These are phyloP conservation scores for Rattus rattus DNA, from an alignment of 2,113 vertebrate genomes.

Conservation along the genomic window DNA sequence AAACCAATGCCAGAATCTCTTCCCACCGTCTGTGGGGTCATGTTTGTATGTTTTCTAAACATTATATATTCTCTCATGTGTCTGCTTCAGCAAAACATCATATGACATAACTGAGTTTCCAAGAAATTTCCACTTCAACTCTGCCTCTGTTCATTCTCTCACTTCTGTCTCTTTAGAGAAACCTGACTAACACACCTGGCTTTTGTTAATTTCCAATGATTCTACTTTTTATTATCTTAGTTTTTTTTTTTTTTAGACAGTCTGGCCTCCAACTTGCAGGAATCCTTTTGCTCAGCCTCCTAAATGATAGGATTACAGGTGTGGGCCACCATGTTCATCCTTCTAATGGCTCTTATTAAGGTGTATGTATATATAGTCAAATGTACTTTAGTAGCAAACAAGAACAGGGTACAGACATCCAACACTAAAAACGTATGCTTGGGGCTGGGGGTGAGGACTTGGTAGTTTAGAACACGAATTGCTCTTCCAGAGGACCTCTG, in stretches of 20 bases:
- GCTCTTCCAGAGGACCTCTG: neutral
- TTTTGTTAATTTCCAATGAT: conserved; percentile 7
- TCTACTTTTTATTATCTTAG: neutral
- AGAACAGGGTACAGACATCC: conserved; percentile 92
- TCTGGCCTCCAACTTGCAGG: neutral
- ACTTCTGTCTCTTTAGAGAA: neutral
- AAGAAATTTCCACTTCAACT: neutral
- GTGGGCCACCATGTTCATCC: neutral
- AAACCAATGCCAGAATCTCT: too few species aligned
- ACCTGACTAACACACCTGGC: neutral
- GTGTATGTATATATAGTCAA: conserved; percentile 63
- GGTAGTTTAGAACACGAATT: neutral
- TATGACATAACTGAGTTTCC: neutral
- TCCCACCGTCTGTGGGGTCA: too few species aligned
- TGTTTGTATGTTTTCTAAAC: too few species aligned
- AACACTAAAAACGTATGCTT: conserved; percentile 92
- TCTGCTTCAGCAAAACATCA: too few species aligned
- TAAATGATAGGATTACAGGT: neutral
- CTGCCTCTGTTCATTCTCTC: neutral
- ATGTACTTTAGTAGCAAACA: conserved; percentile 93
- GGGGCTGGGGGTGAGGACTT: neutral
- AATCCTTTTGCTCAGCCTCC: neutral
- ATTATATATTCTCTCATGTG: too few species aligned
- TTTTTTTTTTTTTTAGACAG: neutral
- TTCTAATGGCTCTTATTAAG: neutral